Conservation (phyloP, 2,113 vertebrate genomes). For the Cyprinodon tularosa region DNA sequence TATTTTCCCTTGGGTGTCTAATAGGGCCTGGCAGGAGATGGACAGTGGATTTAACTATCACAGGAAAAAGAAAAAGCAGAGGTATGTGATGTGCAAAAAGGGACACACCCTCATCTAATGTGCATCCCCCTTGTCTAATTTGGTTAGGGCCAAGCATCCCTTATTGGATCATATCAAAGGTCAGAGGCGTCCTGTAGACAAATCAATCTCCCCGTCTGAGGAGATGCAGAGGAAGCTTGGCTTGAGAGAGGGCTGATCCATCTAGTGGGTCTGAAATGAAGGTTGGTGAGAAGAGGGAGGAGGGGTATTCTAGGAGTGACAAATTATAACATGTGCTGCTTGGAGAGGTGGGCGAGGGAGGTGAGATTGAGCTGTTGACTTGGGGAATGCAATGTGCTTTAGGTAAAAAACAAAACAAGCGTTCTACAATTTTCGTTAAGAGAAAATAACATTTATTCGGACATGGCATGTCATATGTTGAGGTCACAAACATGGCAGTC, state of each 20-base stretch:
- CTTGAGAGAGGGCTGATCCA: slow-evolving; percentile 63
- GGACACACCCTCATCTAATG: slow-evolving; percentile 79
- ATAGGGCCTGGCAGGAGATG: slow-evolving; percentile 63
- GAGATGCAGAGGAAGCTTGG: slow-evolving; percentile 79
- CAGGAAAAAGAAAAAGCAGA: slow-evolving; percentile 49
- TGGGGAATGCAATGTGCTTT: slow-evolving; percentile 78
- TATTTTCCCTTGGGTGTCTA: slow-evolving; percentile 86
- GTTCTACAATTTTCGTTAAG: slow-evolving; percentile 71
- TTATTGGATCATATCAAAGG: slow-evolving; percentile 91
- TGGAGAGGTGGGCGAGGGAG: slow-evolving; percentile 69
- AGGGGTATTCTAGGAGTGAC: slow-evolving; percentile 65
- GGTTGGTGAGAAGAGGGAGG: slow-evolving; percentile 66
- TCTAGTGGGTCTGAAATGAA: slow-evolving; percentile 78
- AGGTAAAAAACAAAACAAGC: slow-evolving; percentile 51
- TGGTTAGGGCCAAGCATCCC: slow-evolving; percentile 82
- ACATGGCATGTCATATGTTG: slow-evolving; percentile 13
- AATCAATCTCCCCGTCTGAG: slow-evolving; percentile 82
- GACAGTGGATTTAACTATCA: slow-evolving; percentile 60
- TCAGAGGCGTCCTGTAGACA: slow-evolving; percentile 84
- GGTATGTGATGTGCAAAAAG: slow-evolving; percentile 31
- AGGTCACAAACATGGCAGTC: slow-evolving; percentile 17
- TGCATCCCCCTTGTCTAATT: slow-evolving; percentile 86
- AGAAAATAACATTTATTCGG: slow-evolving; percentile 64
- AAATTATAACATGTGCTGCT: slow-evolving; percentile 79
- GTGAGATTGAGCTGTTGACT: slow-evolving; percentile 80